These are phyloP conservation scores for Kryptolebias ocellatus DNA, from an alignment of 2,797 vertebrate genomes.

Conservation along the genomic window DNA sequence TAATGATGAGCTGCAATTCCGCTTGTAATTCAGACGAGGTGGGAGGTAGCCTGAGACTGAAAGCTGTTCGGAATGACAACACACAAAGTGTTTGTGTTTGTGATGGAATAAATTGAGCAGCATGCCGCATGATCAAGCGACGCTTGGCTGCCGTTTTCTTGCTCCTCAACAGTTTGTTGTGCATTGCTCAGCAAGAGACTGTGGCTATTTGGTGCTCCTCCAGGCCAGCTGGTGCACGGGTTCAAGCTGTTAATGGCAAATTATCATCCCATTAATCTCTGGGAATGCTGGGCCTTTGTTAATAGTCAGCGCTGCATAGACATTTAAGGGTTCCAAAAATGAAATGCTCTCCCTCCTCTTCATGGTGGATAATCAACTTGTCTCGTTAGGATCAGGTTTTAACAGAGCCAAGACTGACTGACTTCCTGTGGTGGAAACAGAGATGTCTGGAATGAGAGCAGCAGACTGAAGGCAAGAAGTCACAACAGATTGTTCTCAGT, in stretches of 20 bases:
- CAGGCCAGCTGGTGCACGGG: conserved; percentile 57
- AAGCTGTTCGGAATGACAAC: conserved; percentile 41
- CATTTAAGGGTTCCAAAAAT: background rate
- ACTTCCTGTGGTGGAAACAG: conserved; percentile 2
- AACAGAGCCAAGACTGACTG: background rate
- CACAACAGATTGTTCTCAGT: conserved; percentile 4
- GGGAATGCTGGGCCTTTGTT: conserved; percentile 33
- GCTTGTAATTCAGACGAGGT: conserved; percentile 11
- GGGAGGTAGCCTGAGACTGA: conserved; percentile 8
- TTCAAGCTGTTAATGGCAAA: conserved; percentile 62
- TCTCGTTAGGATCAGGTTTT: background rate
- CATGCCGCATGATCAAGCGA: conserved; percentile 29
- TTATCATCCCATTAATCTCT: conserved; percentile 56
- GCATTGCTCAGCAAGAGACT: conserved; percentile 25
- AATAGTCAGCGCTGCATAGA: conserved; percentile 14
- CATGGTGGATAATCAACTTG: background rate
- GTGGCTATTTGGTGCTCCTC: conserved; percentile 53
- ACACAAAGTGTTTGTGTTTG: conserved; percentile 21
- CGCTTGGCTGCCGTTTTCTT: conserved; percentile 42
- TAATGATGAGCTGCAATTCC: conserved; percentile 10
- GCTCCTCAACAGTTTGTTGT: conserved; percentile 57
- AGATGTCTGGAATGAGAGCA: background rate
- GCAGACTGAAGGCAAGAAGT: background rate
- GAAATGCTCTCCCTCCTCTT: background rate
- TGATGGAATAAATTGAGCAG: conserved; percentile 34